These are phyloP conservation scores for Gallinago stenura DNA, from an alignment of 2,797 vertebrate species.

Conservation along the genomic window DNA sequence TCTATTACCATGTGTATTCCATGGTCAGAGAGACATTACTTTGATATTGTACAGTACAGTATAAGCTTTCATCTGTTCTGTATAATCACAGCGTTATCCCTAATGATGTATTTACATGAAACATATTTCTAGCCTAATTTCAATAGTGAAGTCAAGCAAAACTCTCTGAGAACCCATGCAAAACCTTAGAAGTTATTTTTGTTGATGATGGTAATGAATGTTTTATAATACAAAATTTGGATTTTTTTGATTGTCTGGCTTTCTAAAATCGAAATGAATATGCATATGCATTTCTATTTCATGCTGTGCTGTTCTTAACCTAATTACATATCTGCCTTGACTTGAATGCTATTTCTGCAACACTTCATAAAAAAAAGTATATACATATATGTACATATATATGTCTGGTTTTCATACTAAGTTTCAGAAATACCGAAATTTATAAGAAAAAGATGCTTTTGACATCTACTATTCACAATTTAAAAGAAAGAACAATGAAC, in stretches of 20 bases:
- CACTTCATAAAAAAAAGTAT: neutral
- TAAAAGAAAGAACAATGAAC: neutral
- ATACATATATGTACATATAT: accelerated
- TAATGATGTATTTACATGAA: slow-evolving; percentile 69
- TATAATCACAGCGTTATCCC: slow-evolving; percentile 46
- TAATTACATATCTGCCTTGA: neutral
- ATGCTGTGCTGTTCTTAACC: neutral
- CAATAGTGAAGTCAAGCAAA: slow-evolving; percentile 54
- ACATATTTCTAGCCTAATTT: slow-evolving; percentile 42
- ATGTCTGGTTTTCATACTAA: neutral
- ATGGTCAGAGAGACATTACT: slow-evolving; percentile 30
- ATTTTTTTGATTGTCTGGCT: slow-evolving; percentile 19
- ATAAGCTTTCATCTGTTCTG: slow-evolving; percentile 47
- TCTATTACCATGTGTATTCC: slow-evolving; percentile 24
- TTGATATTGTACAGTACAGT: slow-evolving; percentile 22
- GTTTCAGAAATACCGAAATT: neutral
- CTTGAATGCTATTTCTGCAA: neutral
- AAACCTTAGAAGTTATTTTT: slow-evolving; percentile 37
- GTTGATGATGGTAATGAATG: slow-evolving; percentile 6
- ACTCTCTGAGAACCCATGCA: slow-evolving; percentile 22
- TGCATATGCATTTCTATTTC: neutral
- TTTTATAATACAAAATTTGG: slow-evolving; percentile 22
- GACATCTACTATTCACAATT: neutral
- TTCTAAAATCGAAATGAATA: slow-evolving; percentile 38
- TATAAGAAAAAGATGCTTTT: neutral